Evolutionary conservation across 1,140 invertebrate species (phyloP), one percentile per base, ranked within the genome.

Genomic region (Pachypsylla venusta): DNA sequence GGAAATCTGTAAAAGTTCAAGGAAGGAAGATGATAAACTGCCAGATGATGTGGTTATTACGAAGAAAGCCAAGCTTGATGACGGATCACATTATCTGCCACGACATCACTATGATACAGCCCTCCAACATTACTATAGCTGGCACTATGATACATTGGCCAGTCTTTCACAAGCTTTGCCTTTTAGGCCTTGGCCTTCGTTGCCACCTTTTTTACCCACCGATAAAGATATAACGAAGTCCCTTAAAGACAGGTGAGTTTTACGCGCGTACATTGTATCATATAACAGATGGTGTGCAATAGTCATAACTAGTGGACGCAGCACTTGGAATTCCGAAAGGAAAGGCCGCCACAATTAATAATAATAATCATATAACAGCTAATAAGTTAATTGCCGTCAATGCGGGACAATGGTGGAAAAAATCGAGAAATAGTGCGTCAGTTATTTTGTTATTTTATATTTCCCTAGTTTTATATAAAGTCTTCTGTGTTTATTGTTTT

Each of bases 61-160:
- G 35, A 65, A 65, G 57, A 62, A 62, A 54, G 22, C 55, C 4
- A 64, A 64, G 42, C 59, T 65, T 42, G 61, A 64, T 30, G 64
- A 65, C 28, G 56, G 24, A 48, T 57, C 22, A 16, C 40, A 25
- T 24, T 55, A 35, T 13, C 57, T 25, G 22, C 53, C 28, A 24
- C 58, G 26, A 26, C 61, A 53, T 28, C 59, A 53, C 55, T 40
- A 20, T 59, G 27, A 20, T 61, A 64, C 62, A 60, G 61, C 55
- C 58, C 56, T 58, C 40, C 57, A 56, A 60, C 58, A 61, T 48
- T 62, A 64, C 28, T 64, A 61, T 30, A 57, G 54, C 39, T 65
- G 64, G 64, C 42, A 48, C n/a, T 63, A 60, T 53, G 64, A 65
- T 40, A 57, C 60, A 13, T 65, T 53, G 57, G 61, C 61, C 35